Percentiles rank a stretch among this genome's conserved stretches.
phyloP scores from a whole-genome alignment of 92 coral and sea anemone species.

The Hydrozoanthus gracilis region DNA sequence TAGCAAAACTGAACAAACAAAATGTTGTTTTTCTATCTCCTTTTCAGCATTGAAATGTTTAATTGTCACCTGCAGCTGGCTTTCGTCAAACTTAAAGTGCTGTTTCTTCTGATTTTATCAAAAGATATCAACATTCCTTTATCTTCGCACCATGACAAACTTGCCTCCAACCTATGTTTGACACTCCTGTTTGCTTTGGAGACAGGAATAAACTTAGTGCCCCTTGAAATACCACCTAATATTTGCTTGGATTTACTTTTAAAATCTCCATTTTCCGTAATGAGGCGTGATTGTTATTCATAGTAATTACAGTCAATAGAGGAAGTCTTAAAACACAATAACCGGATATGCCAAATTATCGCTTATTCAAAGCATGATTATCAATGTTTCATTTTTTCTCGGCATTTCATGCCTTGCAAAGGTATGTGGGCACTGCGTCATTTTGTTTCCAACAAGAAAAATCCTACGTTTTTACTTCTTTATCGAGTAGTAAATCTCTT shows the following conservation, averaged over 20 bases:
- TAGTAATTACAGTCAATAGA: constrained; percentile 39
- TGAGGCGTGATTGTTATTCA: constrained; percentile 47
- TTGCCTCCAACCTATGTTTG: background rate
- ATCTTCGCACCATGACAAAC: background rate
- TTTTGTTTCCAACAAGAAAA: background rate
- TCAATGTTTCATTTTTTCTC: background rate
- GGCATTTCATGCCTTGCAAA: constrained; percentile 47
- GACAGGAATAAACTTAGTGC: constrained; percentile 20
- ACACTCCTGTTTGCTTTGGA: background rate
- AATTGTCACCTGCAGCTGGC: constrained; percentile 12
- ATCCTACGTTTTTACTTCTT: background rate
- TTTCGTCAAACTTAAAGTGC: constrained; percentile 21
- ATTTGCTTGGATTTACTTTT: background rate
- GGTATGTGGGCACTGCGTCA: constrained; percentile 47
- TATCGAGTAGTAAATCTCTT: background rate
- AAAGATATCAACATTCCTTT: constrained; percentile 13
- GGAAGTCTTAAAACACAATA: constrained; percentile 34
- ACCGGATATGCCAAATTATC: constrained; percentile 53
- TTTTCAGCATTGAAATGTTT: constrained; percentile 24
- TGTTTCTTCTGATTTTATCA: background rate
- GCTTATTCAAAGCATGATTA: constrained; percentile 36
- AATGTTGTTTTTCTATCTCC: background rate
- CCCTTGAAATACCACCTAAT: background rate
- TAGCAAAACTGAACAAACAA: constrained; percentile 17
- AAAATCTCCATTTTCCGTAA: background rate